phyloP scores from a whole-genome alignment of 2,113 vertebrate genomes.

The Anoura caudifer region DNA sequence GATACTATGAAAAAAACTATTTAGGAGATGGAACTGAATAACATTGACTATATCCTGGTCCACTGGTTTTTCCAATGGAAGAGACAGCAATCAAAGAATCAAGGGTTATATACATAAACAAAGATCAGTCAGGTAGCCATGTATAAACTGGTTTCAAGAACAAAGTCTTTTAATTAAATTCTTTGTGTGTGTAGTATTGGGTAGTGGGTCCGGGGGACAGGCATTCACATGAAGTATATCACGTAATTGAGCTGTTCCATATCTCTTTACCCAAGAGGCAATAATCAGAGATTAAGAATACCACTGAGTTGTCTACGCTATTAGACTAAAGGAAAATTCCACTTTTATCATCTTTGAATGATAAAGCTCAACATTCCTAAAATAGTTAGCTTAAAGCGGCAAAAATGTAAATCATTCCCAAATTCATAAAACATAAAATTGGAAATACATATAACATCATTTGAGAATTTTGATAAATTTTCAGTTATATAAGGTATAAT shows the following conservation, averaged over 20 bases:
- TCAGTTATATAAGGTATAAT: neutral
- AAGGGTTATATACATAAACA: conserved; percentile 1
- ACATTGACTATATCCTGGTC: neutral
- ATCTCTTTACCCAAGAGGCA: conserved; percentile 18
- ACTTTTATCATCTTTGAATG: conserved; percentile 51
- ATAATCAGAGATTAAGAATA: conserved; percentile 33
- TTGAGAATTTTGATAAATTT: conserved; percentile 22
- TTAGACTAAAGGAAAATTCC: conserved; percentile 37
- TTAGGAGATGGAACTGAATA: neutral
- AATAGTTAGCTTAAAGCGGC: conserved; percentile 38
- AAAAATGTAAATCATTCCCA: conserved; percentile 7
- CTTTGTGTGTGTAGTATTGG: neutral
- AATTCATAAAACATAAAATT: conserved; percentile 25
- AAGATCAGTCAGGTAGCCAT: neutral
- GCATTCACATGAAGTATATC: neutral
- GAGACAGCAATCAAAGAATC: neutral
- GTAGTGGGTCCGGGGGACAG: neutral
- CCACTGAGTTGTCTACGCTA: neutral
- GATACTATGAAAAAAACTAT: neutral
- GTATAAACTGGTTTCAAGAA: neutral
- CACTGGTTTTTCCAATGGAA: neutral
- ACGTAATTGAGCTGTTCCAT: neutral
- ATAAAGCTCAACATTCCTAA: conserved; percentile 45
- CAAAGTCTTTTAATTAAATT: conserved; percentile 10
- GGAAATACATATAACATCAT: neutral